Evolutionary conservation across 2,113 vertebrate species (phyloP), one percentile per base, ranked within the genome.

Genomic region (Pseudois nayaur): DNA sequence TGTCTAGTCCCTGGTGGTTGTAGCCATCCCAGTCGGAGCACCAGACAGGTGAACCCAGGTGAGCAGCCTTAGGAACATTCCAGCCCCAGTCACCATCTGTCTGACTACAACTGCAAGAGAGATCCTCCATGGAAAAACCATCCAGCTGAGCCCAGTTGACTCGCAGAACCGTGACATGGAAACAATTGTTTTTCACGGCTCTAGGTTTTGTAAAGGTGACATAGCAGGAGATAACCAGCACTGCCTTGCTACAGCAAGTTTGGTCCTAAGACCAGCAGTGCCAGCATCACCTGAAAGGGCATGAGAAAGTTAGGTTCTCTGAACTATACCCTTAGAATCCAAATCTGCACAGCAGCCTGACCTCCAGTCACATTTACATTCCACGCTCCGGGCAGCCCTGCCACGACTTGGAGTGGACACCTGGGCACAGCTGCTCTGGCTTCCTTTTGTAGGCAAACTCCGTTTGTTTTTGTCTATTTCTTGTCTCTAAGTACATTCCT

Each of bases 321-420:
- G 31, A 64, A 40, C 36, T 25, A 33, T 5, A 67, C 3, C 48
- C 50, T 27, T 21, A 71, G 78, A 27, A 55, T 17, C 50, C 19
- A 50, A 71, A 12, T 54, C 91, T 17, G 50, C 1, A 13, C 36
- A 9, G 10, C 19, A 27, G 62, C 81, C 11, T 43, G 50, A 74
- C 43, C 60, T 88, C 87, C 9, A 17, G 14, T 36, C 15, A 10
- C 8, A 8, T 52, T 87, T 48, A 14, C 19, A 50, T 60, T 8
- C 16, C 45, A 6, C 0, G 1, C 31, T 52, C 31, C 0, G 4
- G 5, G 33, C 21, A 16, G 60, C 43, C 43, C 13, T 25, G 45
- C 19, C 13, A 31, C 3, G 2, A 15, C 21, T 64, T 21, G 19
- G 31, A 25, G 60, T 50, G 13, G 29, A 43, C 36, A 6, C 54